Conservation (phyloP, 2,113 vertebrate genomes). For the Muntiacus muntjak region DNA sequence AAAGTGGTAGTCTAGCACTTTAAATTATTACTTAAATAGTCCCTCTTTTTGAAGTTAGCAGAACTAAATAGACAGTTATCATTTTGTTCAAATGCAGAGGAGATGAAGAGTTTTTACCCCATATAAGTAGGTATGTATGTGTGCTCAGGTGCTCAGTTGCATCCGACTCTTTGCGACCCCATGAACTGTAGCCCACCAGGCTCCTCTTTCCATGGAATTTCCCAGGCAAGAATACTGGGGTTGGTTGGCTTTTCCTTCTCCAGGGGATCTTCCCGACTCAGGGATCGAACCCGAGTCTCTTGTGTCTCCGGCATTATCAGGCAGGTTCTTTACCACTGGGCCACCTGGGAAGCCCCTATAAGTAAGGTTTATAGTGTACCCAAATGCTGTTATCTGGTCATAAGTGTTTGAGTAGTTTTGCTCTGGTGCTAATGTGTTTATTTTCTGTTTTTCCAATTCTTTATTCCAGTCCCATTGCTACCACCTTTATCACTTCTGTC, state of each 20-base stretch:
- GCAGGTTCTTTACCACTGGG: not conserved
- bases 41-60: not conserved
- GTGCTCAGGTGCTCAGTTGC: not conserved
- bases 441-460: not conserved
- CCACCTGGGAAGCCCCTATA: not conserved
- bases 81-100: not conserved
- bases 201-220: not conserved
- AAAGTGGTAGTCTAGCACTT: not conserved
- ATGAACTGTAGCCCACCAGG: not conserved
- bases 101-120: not conserved
- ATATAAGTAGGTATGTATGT: not conserved
- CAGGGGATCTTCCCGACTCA: not conserved
- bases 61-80: not conserved
- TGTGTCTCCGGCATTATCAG: not conserved
- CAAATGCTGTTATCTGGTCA: not conserved
- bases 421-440: not conserved
- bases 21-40: not conserved
- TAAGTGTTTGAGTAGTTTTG: slow-evolving; percentile 2
- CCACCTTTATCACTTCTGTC: not conserved
- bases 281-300: not conserved
- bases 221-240: not conserved
- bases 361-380: not conserved
- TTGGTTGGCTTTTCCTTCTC: not conserved
- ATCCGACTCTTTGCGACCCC: not conserved
- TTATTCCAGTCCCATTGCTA: not conserved